Evolutionary conservation across 1,140 invertebrate species (phyloP).

Genomic region (Berghia stephanieae): DNA sequence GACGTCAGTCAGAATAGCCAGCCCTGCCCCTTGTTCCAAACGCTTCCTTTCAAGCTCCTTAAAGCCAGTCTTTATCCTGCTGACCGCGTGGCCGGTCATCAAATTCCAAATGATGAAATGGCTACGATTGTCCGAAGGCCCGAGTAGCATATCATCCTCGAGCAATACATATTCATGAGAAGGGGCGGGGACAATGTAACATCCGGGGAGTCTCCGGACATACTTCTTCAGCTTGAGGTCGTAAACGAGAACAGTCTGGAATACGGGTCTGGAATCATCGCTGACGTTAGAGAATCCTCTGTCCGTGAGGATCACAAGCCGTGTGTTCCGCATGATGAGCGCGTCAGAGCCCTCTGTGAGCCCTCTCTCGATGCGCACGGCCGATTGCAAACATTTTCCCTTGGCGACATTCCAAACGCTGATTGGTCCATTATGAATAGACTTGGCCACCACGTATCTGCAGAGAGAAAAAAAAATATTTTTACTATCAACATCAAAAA

Average conservation of each 20-base stretch:
- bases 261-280: slow-evolving; percentile 57
- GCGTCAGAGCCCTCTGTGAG: slow-evolving; percentile 56
- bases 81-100: slow-evolving; percentile 51
- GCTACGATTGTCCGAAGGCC: slow-evolving; percentile 57
- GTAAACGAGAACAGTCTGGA: slow-evolving; percentile 59
- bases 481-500: too few relatives aligned
- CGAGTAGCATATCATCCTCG: slow-evolving; percentile 57
- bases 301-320: slow-evolving; percentile 60
- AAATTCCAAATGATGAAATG: slow-evolving; percentile 64
- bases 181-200: slow-evolving; percentile 59
- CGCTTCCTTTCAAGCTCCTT: slow-evolving; percentile 44
- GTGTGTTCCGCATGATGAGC: slow-evolving; percentile 55
- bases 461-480: background rate
- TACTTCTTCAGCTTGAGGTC: slow-evolving; percentile 57
- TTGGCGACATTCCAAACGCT: slow-evolving; percentile 63
- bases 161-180: slow-evolving; percentile 61
- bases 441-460: slow-evolving; percentile 58
- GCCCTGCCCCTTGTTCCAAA: background rate
- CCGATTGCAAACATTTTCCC: slow-evolving; percentile 50
- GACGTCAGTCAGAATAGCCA: slow-evolving; percentile 9
- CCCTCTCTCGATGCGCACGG: slow-evolving; percentile 56
- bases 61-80: slow-evolving; percentile 56
- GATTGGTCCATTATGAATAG: slow-evolving; percentile 59
- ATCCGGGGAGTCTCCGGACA: slow-evolving; percentile 52
- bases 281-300: slow-evolving; percentile 50